A percentile compares a stretch with the other conserved stretches of the same genome.
These are phyloP conservation scores for Nymphicus hollandicus DNA, from an alignment of 2,113 vertebrate genomes.

Conservation along the genomic window DNA sequence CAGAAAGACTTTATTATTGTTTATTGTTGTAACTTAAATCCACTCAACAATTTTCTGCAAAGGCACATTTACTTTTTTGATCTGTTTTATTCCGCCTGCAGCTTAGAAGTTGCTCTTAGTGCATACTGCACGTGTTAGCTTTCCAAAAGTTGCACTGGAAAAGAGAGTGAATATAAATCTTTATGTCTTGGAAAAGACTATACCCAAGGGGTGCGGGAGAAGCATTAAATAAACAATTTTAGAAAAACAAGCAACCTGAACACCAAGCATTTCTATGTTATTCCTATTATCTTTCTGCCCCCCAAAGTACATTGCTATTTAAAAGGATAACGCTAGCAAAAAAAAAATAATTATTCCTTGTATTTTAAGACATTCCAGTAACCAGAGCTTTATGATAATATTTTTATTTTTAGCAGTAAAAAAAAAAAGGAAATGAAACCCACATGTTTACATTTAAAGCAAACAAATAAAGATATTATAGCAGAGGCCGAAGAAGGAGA, in stretches of 20 bases:
- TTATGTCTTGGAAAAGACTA: neutral
- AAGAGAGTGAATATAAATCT: slow-evolving; percentile 36
- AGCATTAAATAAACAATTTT: slow-evolving; percentile 24
- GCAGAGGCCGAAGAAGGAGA: neutral
- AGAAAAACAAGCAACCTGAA: neutral
- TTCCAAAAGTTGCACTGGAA: slow-evolving; percentile 39
- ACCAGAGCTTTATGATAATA: neutral
- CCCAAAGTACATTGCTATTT: neutral
- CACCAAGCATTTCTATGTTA: neutral
- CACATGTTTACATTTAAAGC: neutral
- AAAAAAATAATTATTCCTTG: neutral
- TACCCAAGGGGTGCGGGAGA: neutral
- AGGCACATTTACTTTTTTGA: slow-evolving; percentile 58
- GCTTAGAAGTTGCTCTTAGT: slow-evolving; percentile 22
- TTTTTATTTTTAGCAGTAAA: neutral
- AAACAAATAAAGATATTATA: neutral
- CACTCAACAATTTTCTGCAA: slow-evolving; percentile 51
- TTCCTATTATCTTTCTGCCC: neutral
- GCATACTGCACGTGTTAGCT: neutral
- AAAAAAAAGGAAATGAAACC: neutral
- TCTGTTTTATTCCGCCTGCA: slow-evolving; percentile 51
- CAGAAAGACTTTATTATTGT: slow-evolving; percentile 60
- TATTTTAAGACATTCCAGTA: neutral
- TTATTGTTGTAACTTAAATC: slow-evolving; percentile 63
- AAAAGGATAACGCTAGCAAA: neutral